phyloP scores from a whole-genome alignment of 2,797 vertebrate genomes.

The Sebastes itinus region DNA sequence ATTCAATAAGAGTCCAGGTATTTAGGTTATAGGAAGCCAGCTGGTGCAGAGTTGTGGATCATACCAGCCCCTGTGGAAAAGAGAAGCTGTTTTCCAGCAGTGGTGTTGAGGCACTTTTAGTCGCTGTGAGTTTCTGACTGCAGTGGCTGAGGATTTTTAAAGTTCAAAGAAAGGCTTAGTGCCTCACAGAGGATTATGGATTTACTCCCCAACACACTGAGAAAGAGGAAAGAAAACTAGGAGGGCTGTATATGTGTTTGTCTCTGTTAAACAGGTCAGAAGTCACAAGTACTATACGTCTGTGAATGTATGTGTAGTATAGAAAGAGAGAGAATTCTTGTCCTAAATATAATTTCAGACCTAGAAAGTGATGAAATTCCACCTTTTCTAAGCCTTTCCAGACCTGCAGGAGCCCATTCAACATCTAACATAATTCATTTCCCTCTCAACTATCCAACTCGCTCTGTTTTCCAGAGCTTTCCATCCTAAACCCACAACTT shows the following conservation, averaged over 20 bases:
- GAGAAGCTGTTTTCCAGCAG: conserved; percentile 11
- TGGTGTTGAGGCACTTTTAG: conserved; percentile 5
- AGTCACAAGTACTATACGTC: not conserved
- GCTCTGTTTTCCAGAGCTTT: not conserved
- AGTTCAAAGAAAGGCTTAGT: conserved; percentile 69
- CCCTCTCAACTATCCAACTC: not conserved
- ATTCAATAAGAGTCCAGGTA: not conserved
- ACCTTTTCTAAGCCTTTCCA: not conserved
- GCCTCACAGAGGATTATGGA: conserved; percentile 52
- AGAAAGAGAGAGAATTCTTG: not conserved
- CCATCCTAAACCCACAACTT: not conserved
- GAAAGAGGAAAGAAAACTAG: conserved; percentile 14
- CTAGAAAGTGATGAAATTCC: not conserved
- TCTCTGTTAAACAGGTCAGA: conserved; percentile 15
- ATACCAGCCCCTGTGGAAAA: not conserved
- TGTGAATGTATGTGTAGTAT: not conserved
- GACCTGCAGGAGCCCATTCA: not conserved
- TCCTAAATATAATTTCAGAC: not conserved
- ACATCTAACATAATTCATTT: not conserved
- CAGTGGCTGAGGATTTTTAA: conserved; percentile 44
- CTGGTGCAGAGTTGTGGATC: not conserved
- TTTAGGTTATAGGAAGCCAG: not conserved
- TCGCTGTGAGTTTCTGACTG: conserved; percentile 21
- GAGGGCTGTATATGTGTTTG: not conserved
- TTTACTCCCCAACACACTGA: conserved; percentile 28